Conservation (phyloP, 1,140 invertebrate species). For the Scaptomyza hsui region DNA sequence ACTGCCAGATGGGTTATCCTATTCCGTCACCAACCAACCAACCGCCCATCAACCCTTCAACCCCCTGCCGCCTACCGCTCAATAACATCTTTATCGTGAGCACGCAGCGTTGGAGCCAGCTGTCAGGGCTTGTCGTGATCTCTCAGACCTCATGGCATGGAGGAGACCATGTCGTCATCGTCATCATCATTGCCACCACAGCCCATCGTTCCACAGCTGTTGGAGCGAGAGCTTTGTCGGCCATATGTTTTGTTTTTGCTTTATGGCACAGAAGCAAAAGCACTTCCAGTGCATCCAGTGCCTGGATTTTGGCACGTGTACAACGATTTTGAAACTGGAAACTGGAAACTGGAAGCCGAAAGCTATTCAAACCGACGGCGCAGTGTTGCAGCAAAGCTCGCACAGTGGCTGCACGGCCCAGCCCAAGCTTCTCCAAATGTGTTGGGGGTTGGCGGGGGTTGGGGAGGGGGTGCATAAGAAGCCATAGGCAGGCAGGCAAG, state of each 20-base stretch:
- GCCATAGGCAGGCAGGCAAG: slow-evolving; percentile 20
- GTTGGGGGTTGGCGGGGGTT: too few species aligned
- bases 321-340: slow-evolving; percentile 36
- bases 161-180: slow-evolving; percentile 29
- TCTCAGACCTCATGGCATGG: slow-evolving; percentile 32
- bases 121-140: slow-evolving; percentile 20
- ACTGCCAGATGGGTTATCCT: slow-evolving; percentile 7
- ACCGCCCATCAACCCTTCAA: not conserved
- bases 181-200: slow-evolving; percentile 9
- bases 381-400: slow-evolving; percentile 52
- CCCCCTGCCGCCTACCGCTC: not conserved
- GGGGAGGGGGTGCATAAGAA: slow-evolving; percentile 10
- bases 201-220: slow-evolving; percentile 50
- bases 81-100: slow-evolving; percentile 23
- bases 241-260: slow-evolving; percentile 60
- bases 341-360: slow-evolving; percentile 23
- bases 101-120: slow-evolving; percentile 35
- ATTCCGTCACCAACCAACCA: not conserved
- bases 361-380: slow-evolving; percentile 37
- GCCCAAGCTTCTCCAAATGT: not conserved
- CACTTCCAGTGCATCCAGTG: slow-evolving; percentile 37
- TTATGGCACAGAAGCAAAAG: slow-evolving; percentile 61
- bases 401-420: slow-evolving; percentile 11
- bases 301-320: slow-evolving; percentile 63
- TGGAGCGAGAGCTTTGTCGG: slow-evolving; percentile 48